Base-by-base conservation (phyloP, 2,797 vertebrate species). In the Xerus rutilus region DNA sequence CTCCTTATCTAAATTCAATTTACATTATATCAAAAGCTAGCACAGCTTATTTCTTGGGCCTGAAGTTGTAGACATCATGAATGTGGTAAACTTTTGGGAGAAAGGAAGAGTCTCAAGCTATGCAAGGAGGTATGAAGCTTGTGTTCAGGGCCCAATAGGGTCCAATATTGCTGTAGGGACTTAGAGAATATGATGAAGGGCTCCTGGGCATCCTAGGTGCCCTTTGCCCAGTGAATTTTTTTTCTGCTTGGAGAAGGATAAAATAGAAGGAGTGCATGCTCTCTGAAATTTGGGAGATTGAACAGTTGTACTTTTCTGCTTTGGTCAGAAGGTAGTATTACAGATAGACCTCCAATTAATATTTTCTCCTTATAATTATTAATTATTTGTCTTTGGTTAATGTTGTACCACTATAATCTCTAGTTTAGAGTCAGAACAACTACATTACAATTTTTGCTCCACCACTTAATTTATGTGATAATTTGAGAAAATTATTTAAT, bases 401-500 rank as follows among this genome's bases (percentile, higher is more conserved):
- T 67, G 12, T 39, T 28, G 64, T 49, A 90, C 3, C 32, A 69
- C 3, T 81, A 1, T 89, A 52, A 64, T 90, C 30, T 70, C 65
- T 72, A 82, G 10, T 52, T 93, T 79, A 87, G 88, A 87, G 47
- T 4, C 28, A 62, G 20, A 54, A 72, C 64, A 3, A 23, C 20
- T 77, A 21, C 11, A 6, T 17, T 43, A 83, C 3, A 47, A 39
- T 49, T 45, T 35, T 70, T 70, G 6, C 4, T 57, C 45, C 13
- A 69, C 10, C 23, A 59, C 11, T 67, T 90, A 77, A 92, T 52
- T 64, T 4, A 17, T 69, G 8, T 39, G 59, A 64, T 86, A 69
- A 3, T 87, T 82, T 90, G 54, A 90, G 9, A 18, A 88, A 88
- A 82, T 73, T 64, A 35, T 3, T 89, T 89, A 59, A 62, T 96